phyloP scores from a whole-genome alignment of 2,113 vertebrate species.

The Corydoras maculifer region DNA sequence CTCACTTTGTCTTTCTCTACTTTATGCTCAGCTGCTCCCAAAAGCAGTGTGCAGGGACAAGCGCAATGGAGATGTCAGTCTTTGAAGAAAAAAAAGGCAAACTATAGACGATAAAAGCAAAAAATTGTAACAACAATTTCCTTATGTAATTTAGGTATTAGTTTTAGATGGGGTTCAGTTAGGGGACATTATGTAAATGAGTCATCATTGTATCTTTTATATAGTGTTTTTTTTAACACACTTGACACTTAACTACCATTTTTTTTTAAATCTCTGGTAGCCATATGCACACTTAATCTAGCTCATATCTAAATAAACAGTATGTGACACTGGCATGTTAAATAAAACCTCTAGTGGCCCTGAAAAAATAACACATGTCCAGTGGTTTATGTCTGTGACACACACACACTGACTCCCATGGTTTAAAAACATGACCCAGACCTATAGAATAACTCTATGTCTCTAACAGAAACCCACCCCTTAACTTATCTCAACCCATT shows the following conservation, averaged over 20 bases:
- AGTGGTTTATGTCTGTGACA: neutral
- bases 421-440: neutral
- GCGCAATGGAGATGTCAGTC: neutral
- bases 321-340: too few relatives aligned
- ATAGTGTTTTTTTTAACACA: too few relatives aligned
- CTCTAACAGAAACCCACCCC: conserved; percentile 8
- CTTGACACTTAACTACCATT: too few relatives aligned
- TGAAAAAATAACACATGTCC: neutral
- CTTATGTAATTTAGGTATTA: too few relatives aligned
- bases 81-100: neutral
- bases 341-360: neutral
- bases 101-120: neutral
- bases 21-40: neutral
- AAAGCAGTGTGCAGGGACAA: neutral
- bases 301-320: neutral
- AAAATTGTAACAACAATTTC: neutral
- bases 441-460: conserved; percentile 2
- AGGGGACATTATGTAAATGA: too few relatives aligned
- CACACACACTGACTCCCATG: neutral
- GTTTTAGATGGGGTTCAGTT: too few relatives aligned
- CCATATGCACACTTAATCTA: neutral
- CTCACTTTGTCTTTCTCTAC: neutral
- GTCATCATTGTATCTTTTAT: too few relatives aligned
- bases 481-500: too few relatives aligned
- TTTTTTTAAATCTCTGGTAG: too few relatives aligned